These are phyloP conservation scores for Paralinhomoeus sp. DNA, from an alignment of 2,888 invertebrate species.

Conservation along the genomic window DNA sequence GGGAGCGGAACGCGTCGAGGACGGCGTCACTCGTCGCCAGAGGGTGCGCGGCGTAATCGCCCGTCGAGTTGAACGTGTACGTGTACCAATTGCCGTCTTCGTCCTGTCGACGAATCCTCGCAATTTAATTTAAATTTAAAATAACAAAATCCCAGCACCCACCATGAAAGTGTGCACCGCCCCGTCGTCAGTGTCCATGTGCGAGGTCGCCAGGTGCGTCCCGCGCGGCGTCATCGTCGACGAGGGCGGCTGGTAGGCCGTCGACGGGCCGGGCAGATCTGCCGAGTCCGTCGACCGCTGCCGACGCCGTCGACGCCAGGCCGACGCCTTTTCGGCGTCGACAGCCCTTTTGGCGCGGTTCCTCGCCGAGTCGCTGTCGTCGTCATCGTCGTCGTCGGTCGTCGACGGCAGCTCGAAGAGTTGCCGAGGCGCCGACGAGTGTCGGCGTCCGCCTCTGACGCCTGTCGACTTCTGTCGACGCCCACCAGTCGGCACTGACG, in stretches of 20 bases:
- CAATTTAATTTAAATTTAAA: not conserved
- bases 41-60: slow-evolving; percentile 28
- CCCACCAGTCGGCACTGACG: too few relatives aligned
- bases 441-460: too few relatives aligned
- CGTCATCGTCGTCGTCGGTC: not conserved
- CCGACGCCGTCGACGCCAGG: too few relatives aligned
- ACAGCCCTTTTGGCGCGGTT: not conserved
- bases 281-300: too few relatives aligned
- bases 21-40: slow-evolving; percentile 12
- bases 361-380: not conserved
- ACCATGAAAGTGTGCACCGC: slow-evolving; percentile 60
- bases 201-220: slow-evolving; percentile 52
- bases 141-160: not conserved
- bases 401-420: not conserved
- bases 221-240: too few relatives aligned
- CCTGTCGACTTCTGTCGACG: too few relatives aligned
- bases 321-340: not conserved
- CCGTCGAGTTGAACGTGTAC: slow-evolving; percentile 59
- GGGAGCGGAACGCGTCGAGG: not conserved
- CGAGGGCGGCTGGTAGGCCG: too few relatives aligned
- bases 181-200: slow-evolving; percentile 57
- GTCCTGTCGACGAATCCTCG: slow-evolving; percentile 11
- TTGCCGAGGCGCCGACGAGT: not conserved
- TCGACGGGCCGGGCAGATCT: too few relatives aligned
- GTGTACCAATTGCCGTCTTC: slow-evolving; percentile 48